These are phyloP conservation scores for Trimorus sp. DNA, from an alignment of 2,888 invertebrate species.

Conservation along the genomic window DNA sequence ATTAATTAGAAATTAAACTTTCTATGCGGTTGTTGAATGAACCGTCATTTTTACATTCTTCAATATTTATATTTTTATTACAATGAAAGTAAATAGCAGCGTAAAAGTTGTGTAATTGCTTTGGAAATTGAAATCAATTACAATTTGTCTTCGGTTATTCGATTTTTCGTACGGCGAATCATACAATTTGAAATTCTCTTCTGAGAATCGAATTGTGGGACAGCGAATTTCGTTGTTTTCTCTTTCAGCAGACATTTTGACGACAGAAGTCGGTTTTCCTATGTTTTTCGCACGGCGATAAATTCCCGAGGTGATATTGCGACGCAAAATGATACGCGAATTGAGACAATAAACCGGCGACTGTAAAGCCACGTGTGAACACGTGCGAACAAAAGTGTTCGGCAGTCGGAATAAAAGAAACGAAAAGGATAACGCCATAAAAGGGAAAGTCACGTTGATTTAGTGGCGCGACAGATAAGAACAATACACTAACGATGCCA, in stretches of 20 bases:
- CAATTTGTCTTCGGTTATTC: too few relatives aligned
- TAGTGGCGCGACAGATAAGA: slow-evolving; percentile 38
- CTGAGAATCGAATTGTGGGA: too few relatives aligned
- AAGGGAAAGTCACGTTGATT: slow-evolving; percentile 58
- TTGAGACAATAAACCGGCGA: slow-evolving; percentile 46
- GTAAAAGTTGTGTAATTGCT: background rate
- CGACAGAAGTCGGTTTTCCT: too few relatives aligned
- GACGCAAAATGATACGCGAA: slow-evolving; percentile 34
- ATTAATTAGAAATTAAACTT: slow-evolving; percentile 55
- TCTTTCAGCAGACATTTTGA: too few relatives aligned
- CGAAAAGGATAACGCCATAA: slow-evolving; percentile 55
- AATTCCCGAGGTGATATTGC: slow-evolving; percentile 12
- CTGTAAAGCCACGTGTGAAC: slow-evolving; percentile 43
- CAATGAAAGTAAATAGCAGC: too few relatives aligned
- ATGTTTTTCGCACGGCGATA: too few relatives aligned
- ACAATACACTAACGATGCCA: slow-evolving; percentile 40
- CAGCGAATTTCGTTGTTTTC: too few relatives aligned
- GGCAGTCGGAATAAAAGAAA: slow-evolving; percentile 54
- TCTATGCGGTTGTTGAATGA: slow-evolving; percentile 14
- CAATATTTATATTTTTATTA: too few relatives aligned
- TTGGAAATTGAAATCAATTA: background rate
- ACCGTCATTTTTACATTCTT: background rate
- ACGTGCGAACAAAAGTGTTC: slow-evolving; percentile 54
- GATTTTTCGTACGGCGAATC: too few relatives aligned
- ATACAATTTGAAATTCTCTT: too few relatives aligned